Evolutionary conservation across 2,888 invertebrate genomes (phyloP).

Genomic region (Xanthorhoe spadicearia): DNA sequence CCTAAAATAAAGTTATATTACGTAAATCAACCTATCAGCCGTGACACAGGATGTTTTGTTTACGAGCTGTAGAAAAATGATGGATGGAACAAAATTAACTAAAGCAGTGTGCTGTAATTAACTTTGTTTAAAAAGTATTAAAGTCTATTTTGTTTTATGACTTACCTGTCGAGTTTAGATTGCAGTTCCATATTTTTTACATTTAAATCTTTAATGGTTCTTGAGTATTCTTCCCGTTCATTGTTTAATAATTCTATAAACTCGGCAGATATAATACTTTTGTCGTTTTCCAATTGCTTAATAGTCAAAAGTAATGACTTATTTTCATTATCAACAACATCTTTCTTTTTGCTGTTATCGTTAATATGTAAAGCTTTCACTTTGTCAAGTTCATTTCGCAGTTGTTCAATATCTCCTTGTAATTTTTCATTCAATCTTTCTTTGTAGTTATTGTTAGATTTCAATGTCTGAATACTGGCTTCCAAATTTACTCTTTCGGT

Average conservation of each 20-base stretch:
- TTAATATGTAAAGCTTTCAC: constrained; percentile 51
- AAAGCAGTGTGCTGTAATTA: not conserved
- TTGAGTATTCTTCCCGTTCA: constrained; percentile 79
- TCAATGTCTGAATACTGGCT: constrained; percentile 60
- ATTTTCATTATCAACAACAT: constrained; percentile 70
- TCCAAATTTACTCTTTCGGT: constrained; percentile 68
- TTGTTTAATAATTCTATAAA: constrained; percentile 79
- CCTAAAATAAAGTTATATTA: constrained; percentile 60
- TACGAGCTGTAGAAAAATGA: constrained; percentile 52
- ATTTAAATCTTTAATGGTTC: constrained; percentile 66
- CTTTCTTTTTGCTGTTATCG: constrained; percentile 55
- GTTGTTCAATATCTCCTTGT: constrained; percentile 53
- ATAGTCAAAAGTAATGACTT: constrained; percentile 70
- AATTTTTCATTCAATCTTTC: constrained; percentile 58
- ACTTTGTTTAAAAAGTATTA: constrained; percentile 5
- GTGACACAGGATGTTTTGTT: constrained; percentile 54
- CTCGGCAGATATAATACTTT: constrained; percentile 70
- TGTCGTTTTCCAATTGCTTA: constrained; percentile 75
- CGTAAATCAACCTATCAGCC: constrained; percentile 42
- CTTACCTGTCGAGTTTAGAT: constrained; percentile 68
- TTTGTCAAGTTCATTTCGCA: constrained; percentile 57
- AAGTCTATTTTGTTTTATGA: not conserved
- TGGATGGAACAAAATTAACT: constrained; percentile 53
- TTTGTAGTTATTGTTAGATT: constrained; percentile 61
- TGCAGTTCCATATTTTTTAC: constrained; percentile 65